These are phyloP conservation scores for Oreotrochilus melanogaster DNA, from an alignment of 2,113 vertebrate genomes.

Conservation along the genomic window DNA sequence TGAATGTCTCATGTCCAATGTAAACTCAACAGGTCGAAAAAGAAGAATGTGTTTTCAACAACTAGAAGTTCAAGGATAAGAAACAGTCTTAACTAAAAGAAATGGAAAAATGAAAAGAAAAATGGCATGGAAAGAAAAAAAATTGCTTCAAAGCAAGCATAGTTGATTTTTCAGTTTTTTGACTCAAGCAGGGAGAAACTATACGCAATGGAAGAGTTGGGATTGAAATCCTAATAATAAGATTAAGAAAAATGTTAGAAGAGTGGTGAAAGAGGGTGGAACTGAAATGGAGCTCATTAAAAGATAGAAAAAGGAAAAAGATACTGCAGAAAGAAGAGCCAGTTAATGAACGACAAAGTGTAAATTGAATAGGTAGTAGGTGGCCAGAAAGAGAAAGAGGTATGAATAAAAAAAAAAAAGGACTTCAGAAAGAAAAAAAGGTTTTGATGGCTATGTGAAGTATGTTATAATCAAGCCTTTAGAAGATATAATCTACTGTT, in stretches of 20 bases:
- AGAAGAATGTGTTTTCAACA: neutral
- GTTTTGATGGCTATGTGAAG: neutral
- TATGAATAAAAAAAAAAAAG: neutral
- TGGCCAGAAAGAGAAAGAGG: neutral
- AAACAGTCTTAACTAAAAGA: neutral
- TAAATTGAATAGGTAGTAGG: neutral
- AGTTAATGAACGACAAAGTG: neutral
- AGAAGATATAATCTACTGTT: neutral
- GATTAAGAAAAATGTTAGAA: neutral
- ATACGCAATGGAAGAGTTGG: neutral
- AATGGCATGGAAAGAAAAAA: neutral
- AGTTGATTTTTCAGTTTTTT: neutral
- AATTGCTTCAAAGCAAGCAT: neutral
- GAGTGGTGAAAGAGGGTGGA: neutral
- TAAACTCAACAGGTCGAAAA: neutral
- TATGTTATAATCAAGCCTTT: neutral
- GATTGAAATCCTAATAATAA: neutral
- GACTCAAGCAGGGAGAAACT: neutral
- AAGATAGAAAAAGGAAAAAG: neutral
- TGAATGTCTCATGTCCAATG: neutral
- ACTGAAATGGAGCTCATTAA: neutral
- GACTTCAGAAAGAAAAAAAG: neutral
- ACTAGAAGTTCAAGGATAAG: neutral
- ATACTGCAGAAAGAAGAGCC: neutral
- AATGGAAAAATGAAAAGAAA: neutral